Evolutionary conservation across 1,140 invertebrate genomes (phyloP).

Genomic region (Drosophila tristis): DNA sequence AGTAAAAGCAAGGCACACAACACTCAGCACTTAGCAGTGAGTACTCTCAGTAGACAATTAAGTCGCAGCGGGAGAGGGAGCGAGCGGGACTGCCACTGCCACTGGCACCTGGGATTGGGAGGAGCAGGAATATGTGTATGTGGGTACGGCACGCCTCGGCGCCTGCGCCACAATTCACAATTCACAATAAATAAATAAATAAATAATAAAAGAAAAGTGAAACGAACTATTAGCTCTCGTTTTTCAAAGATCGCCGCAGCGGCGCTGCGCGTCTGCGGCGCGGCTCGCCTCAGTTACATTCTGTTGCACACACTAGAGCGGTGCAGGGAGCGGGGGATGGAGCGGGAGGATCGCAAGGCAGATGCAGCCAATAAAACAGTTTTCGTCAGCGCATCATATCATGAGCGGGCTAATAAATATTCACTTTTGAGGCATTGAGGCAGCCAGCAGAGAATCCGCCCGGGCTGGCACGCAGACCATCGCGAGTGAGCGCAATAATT

Average conservation of each 20-base stretch:
- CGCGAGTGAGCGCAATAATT: constrained; percentile 48
- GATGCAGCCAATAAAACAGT: constrained; percentile 42
- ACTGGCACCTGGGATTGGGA: constrained; percentile 19
- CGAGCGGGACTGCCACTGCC: not conserved
- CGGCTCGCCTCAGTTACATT: constrained; percentile 64
- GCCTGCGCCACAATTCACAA: constrained; percentile 36
- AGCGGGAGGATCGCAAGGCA: not conserved
- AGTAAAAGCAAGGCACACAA: constrained; percentile 62
- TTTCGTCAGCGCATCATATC: constrained; percentile 55
- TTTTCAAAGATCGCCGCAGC: constrained; percentile 70
- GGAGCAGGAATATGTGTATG: no score
- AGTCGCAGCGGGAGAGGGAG: constrained; percentile 19
- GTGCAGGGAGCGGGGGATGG: not conserved
- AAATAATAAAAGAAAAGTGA: constrained; percentile 83
- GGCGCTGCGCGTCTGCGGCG: no score
- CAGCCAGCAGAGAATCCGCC: constrained; percentile 12
- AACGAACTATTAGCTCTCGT: constrained; percentile 81
- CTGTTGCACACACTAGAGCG: constrained; percentile 59
- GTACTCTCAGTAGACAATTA: constrained; percentile 54
- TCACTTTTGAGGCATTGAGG: constrained; percentile 57
- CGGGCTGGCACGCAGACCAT: constrained; percentile 20
- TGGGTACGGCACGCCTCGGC: constrained; percentile 57
- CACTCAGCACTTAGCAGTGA: constrained; percentile 31
- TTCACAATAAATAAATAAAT: constrained; percentile 61
- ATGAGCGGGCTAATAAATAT: constrained; percentile 72